A percentile compares a stretch with the other conserved stretches of the same genome.
Evolutionary conservation across 2,888 invertebrate genomes (phyloP).

Genomic region (Aphidius colemani): DNA sequence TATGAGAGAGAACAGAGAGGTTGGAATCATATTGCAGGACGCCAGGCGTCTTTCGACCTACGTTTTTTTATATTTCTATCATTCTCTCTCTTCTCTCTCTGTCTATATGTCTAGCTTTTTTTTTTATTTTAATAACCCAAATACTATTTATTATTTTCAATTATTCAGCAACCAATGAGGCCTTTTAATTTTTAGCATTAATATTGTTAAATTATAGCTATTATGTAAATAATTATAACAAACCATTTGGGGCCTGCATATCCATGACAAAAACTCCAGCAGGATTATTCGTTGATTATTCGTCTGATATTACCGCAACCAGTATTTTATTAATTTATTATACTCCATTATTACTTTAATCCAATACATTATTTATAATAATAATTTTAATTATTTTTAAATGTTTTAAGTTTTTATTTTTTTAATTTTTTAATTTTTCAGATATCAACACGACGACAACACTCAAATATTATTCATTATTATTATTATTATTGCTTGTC

Average conservation of each 20-base stretch:
- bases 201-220: too few relatives aligned
- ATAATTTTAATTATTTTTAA: constrained; percentile 24
- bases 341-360: constrained; percentile 40
- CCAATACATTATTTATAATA: constrained; percentile 37
- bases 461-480: background rate
- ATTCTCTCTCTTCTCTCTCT: too few relatives aligned
- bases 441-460: constrained; percentile 12
- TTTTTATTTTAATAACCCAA: too few relatives aligned
- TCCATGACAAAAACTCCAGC: constrained; percentile 57
- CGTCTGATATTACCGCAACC: constrained; percentile 49
- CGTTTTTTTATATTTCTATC: too few relatives aligned
- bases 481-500: background rate
- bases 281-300: constrained; percentile 35
- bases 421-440: constrained; percentile 25
- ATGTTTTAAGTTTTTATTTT: constrained; percentile 4
- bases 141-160: too few relatives aligned
- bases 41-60: too few relatives aligned
- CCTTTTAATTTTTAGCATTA: too few relatives aligned
- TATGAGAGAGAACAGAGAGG: too few relatives aligned
- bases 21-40: too few relatives aligned
- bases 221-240: constrained; percentile 36
- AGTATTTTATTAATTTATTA: constrained; percentile 39
- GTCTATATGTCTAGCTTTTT: constrained; percentile 7
- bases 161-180: too few relatives aligned
- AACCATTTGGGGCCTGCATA: constrained; percentile 61